Base-by-base conservation (phyloP, 2,888 invertebrate species). In the Hemithea aestivaria region DNA sequence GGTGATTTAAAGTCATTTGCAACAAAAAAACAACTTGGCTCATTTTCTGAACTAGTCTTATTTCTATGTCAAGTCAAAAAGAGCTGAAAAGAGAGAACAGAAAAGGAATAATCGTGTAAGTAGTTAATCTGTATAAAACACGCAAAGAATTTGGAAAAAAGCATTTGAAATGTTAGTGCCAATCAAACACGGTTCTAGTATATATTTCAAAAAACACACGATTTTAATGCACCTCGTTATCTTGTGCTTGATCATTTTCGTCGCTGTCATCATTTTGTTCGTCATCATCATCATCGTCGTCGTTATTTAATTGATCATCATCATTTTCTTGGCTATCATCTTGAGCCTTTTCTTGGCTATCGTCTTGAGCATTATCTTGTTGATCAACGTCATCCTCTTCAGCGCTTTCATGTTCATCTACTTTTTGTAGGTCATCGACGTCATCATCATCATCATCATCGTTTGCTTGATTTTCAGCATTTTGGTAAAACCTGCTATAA, bases 91-190 rank as follows among this genome's bases (percentile, higher is more conserved):
- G 2, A 38, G 5, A 16, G 16, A 16, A 16, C 16, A 16, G n/a
- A 16, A 16, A 16, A 16, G 2, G 16, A 16, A 16, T 2, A 16
- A 16, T 2, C 5, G 5, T 4, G 16, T 16, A 16, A 4, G 16
- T 4, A 16, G 16, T 16, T 16, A 16, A 16, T 16, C 16, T 16
- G 3, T 16, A 16, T n/a, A 37, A 7, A 32, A 9, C 7, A 6
- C 11, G 32, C 21, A 21, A 4, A 24, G 3, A 39, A 43, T 58
- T 58, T 57, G 41, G 38, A 57, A 59, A n/a, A 44, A 62, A 72
- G 69, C 67, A 51, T 56, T 49, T 39, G 31, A 51, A 46, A 28
- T 60, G 69, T 79, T 77, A 77, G 76, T 74, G 76, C 75, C 76
- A 75, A 77, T 77, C 58, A 58, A 39, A 38, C 48, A 42, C 52